phyloP scores from a whole-genome alignment of 1,140 invertebrate genomes.

The Pararge aegeria region DNA sequence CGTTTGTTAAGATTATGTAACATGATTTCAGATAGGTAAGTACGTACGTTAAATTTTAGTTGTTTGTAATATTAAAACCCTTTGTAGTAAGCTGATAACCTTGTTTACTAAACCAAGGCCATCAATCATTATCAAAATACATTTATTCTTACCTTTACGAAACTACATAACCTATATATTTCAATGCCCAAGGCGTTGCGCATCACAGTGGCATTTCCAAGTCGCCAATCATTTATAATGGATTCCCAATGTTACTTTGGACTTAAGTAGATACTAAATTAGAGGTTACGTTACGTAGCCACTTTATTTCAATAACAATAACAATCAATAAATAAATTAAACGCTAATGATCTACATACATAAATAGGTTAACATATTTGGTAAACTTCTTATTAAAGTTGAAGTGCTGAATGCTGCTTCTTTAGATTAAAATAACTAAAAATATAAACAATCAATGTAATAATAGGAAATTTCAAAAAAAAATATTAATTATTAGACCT shows the following conservation, averaged over 20 bases:
- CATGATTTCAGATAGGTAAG: too few relatives aligned
- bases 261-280: neutral
- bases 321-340: neutral
- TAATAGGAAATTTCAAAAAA: too few relatives aligned
- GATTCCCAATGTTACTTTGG: neutral
- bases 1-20: too few relatives aligned
- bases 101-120: neutral
- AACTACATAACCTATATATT: conserved; percentile 16
- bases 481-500: too few relatives aligned
- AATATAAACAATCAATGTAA: too few relatives aligned
- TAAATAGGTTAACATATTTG: too few relatives aligned
- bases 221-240: conserved; percentile 15
- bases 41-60: too few relatives aligned
- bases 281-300: neutral
- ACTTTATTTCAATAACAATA: neutral
- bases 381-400: too few relatives aligned
- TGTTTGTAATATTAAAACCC: too few relatives aligned
- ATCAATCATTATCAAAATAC: neutral
- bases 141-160: conserved; percentile 16
- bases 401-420: too few relatives aligned
- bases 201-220: conserved; percentile 20
- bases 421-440: too few relatives aligned
- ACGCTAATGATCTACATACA: neutral
- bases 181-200: conserved; percentile 14
- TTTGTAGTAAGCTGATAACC: neutral